These are phyloP conservation scores for Platyscapa corneri DNA, from an alignment of 1,140 invertebrate genomes.

Conservation along the genomic window DNA sequence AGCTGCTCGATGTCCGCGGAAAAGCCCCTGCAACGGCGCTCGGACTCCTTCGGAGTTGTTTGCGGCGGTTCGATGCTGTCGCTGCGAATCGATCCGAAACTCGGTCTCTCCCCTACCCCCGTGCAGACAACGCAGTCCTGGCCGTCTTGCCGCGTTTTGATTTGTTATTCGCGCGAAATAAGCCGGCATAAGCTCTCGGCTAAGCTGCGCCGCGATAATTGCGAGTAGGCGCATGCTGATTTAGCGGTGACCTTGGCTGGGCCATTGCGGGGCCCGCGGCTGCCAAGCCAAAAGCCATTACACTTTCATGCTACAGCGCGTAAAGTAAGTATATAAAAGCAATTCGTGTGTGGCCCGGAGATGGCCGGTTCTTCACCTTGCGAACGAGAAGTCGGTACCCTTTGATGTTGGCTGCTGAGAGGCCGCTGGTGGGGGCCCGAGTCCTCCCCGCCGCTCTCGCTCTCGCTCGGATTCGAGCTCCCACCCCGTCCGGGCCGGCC, in stretches of 20 bases:
- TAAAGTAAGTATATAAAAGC: slow-evolving; percentile 71
- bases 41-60: no score
- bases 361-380: slow-evolving; percentile 75
- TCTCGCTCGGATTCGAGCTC: no score
- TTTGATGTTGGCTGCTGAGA: slow-evolving; percentile 72
- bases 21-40: no score
- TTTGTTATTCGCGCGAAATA: no score
- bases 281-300: slow-evolving; percentile 56
- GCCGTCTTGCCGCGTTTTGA: no score
- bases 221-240: slow-evolving; percentile 39
- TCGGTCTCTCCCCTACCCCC: no score
- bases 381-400: slow-evolving; percentile 74
- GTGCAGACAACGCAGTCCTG: no score
- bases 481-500: background rate
- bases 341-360: slow-evolving; percentile 75
- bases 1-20: no score
- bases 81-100: no score
- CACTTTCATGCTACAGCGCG: slow-evolving; percentile 59
- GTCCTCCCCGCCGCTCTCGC: slow-evolving; percentile 46
- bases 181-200: background rate
- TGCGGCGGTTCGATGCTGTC: no score
- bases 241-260: slow-evolving; percentile 49
- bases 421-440: slow-evolving; percentile 45
- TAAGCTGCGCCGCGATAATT: slow-evolving; percentile 27
- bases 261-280: background rate